Base-by-base conservation (phyloP, 2,113 vertebrate species). In the Callopanchax toddi region DNA sequence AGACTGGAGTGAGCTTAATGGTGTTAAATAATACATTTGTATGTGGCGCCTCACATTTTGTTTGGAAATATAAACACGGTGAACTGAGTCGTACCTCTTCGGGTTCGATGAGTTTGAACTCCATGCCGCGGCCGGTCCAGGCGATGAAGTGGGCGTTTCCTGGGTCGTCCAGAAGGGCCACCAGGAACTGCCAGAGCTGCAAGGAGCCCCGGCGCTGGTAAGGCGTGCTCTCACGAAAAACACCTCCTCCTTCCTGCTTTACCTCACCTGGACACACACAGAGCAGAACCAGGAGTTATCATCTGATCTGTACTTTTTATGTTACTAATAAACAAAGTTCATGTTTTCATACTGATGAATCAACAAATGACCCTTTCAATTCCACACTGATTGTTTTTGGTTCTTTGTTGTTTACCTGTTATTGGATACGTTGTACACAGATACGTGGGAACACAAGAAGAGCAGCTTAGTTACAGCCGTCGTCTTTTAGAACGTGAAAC, bases 91-190 rank as follows among this genome's bases (percentile, higher is more conserved):
- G 5, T 73, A 97, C 97, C 96, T 99, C 97, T 80, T 99, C 97
- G 1, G 97, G 97, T 69, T 99, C 97, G 2, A 99, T 97, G 71
- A 99, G 94, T 82, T 99, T 99, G 91, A 99, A 99, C 81, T 99
- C 97, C 97, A 99, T 98, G 51, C 97, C 97, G 58, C 97, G 94
- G 0, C 97, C 97, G 0, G 97, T 99, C 97, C 97, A 99, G 59
- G 97, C 95, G 55, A 99, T 99, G 91, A 98, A 98, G 87, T 98
- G 94, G 57, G 95, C 93, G 0, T 99, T 98, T 0, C 91, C 92
- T 0, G 96, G 97, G 61, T 99, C 95, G 0, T 99, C 97, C 74
- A 99, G 29, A 46, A 99, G 90, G 42, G 97, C 95, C 85, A 99
- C 96, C 25, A 99, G 92, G 72, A 99, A 99, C 70, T 99, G 97